phyloP scores from a whole-genome alignment of 1,140 invertebrate species.

The Asbolus verrucosus region DNA sequence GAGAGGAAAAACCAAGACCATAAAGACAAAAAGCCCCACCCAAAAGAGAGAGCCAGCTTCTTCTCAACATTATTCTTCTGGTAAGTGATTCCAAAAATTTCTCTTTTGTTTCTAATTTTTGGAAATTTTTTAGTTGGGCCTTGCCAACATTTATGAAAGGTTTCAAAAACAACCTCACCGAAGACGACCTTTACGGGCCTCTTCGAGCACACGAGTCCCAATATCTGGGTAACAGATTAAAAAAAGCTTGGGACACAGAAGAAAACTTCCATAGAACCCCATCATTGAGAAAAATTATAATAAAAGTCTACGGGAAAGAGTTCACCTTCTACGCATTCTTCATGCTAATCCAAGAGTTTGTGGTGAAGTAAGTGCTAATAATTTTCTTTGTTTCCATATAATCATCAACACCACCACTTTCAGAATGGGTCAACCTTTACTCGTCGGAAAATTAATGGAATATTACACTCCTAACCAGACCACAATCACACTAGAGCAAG shows the following conservation, averaged over 20 bases:
- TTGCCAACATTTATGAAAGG: slow-evolving; percentile 19
- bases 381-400: neutral
- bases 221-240: neutral
- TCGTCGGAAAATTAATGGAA: slow-evolving; percentile 47
- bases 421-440: slow-evolving; percentile 45
- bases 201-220: slow-evolving; percentile 12
- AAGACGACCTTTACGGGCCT: slow-evolving; percentile 28
- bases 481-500: slow-evolving; percentile 63
- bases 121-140: slow-evolving; percentile 3
- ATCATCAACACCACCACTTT: slow-evolving; percentile 33
- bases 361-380: neutral
- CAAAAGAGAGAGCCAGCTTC: slow-evolving; percentile 45
- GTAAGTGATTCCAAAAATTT: slow-evolving; percentile 41
- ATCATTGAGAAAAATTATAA: neutral
- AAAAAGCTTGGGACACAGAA: slow-evolving; percentile 2
- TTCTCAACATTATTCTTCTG: slow-evolving; percentile 46
- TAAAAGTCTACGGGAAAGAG: slow-evolving; percentile 2
- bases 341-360: neutral
- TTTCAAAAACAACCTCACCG: neutral
- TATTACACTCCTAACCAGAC: slow-evolving; percentile 49
- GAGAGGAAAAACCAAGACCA: slow-evolving; percentile 7
- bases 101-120: too few species aligned
- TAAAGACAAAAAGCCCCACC: slow-evolving; percentile 40
- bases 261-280: neutral
- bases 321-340: neutral